Conservation (phyloP, 2,888 invertebrate genomes). For the Branchipolynoe longqiensis region DNA sequence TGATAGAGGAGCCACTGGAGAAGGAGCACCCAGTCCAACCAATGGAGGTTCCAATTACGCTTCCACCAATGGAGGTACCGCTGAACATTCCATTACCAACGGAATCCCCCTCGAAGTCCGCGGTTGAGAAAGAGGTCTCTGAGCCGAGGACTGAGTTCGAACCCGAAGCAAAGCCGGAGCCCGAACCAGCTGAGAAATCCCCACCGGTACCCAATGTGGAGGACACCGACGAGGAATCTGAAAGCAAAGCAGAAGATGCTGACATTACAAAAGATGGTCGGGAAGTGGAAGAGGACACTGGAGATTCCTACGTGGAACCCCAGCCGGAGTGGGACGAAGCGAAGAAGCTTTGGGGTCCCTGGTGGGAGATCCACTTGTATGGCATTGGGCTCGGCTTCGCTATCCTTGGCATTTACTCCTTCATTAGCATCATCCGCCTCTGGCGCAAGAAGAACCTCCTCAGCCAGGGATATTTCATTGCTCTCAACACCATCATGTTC, state of each 20-base stretch:
- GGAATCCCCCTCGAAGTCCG: not conserved
- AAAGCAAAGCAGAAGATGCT: not conserved
- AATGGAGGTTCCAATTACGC: not conserved
- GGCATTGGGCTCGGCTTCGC: constrained; percentile 92
- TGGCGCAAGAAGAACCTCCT: constrained; percentile 93
- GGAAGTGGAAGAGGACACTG: constrained; percentile 34
- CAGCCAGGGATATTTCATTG: constrained; percentile 93
- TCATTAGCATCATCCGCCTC: constrained; percentile 92
- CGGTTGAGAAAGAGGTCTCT: not conserved
- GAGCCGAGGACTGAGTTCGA: not conserved
- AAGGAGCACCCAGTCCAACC: not conserved
- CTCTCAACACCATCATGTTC: constrained; percentile 91
- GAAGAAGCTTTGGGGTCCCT: constrained; percentile 84
- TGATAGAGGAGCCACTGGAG: not conserved
- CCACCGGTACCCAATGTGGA: not conserved
- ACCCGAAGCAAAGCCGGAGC: not conserved
- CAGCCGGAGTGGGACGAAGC: constrained; percentile 78
- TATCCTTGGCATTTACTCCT: constrained; percentile 90
- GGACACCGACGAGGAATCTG: constrained; percentile 8
- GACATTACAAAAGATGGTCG: constrained; percentile 60
- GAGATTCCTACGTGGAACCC: constrained; percentile 72
- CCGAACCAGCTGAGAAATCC: not conserved
- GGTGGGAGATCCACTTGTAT: constrained; percentile 96
- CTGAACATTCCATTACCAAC: no score
- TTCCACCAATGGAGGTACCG: no score